These are phyloP conservation scores for Pachyrhynchus sulphureomaculatus DNA, from an alignment of 1,140 invertebrate genomes.

Conservation along the genomic window DNA sequence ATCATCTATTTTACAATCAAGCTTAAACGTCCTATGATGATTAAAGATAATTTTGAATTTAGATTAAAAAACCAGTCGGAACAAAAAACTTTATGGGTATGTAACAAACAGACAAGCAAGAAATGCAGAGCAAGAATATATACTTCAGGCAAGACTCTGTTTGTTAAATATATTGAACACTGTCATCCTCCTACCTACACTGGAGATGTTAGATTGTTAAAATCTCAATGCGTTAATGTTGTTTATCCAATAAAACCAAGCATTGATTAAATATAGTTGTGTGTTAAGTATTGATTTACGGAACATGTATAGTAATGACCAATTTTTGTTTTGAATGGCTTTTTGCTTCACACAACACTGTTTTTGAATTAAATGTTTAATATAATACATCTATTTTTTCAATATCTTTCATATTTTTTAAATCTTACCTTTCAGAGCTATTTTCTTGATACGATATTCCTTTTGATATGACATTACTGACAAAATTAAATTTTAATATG, in stretches of 20 bases:
- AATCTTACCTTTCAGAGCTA: too few species aligned
- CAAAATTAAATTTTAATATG: too few species aligned
- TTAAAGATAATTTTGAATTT: slow-evolving; percentile 6
- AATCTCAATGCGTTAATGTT: neutral
- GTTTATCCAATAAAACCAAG: neutral
- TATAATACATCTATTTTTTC: too few species aligned
- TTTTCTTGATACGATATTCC: too few species aligned
- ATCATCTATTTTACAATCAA: neutral
- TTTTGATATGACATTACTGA: too few species aligned
- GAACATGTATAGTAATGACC: too few species aligned
- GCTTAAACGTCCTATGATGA: slow-evolving; percentile 4
- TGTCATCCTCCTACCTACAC: slow-evolving; percentile 3
- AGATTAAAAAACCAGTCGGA: neutral
- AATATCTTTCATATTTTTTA: too few species aligned
- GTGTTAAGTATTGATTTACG: too few species aligned
- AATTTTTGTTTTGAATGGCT: too few species aligned
- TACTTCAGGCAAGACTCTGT: neutral
- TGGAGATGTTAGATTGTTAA: neutral
- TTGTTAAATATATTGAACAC: neutral
- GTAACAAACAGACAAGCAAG: neutral
- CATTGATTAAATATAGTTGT: neutral
- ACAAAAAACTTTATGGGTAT: slow-evolving; percentile 10
- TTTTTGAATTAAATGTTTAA: too few species aligned
- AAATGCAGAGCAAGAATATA: slow-evolving; percentile 7
- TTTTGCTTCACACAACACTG: too few species aligned